phyloP scores from a whole-genome alignment of 2,113 vertebrate species.

The Columba janthina region DNA sequence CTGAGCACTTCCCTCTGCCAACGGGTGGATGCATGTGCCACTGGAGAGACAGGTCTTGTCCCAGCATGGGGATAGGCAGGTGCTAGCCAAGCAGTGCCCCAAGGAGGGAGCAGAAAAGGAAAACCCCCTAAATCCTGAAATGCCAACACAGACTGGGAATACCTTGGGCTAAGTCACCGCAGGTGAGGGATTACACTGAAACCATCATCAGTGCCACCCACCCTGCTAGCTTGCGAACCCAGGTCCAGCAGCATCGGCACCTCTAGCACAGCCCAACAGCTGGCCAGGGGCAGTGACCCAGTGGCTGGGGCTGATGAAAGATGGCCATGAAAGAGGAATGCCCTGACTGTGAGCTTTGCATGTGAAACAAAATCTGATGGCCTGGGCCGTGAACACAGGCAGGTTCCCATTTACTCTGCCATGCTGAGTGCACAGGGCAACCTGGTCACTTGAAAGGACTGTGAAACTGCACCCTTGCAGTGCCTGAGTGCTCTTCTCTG shows the following conservation, averaged over 20 bases:
- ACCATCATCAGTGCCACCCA: background rate
- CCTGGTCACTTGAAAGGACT: rapidly evolving
- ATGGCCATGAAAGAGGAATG: background rate
- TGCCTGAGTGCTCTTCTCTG: background rate
- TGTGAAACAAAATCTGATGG: background rate
- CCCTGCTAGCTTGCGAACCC: background rate
- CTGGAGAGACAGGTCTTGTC: rapidly evolving
- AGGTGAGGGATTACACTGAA: background rate
- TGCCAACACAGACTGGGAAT: background rate
- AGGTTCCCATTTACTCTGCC: background rate
- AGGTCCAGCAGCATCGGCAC: rapidly evolving
- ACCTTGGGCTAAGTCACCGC: background rate
- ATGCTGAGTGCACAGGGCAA: background rate
- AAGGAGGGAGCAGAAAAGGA: background rate
- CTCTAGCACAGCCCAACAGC: rapidly evolving
- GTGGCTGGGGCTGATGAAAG: rapidly evolving
- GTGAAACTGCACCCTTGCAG: background rate
- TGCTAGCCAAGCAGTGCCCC: background rate
- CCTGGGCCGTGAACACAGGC: background rate
- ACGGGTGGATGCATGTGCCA: background rate
- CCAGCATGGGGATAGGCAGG: background rate
- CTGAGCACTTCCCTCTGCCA: background rate
- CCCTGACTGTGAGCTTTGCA: background rate
- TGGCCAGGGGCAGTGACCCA: rapidly evolving
- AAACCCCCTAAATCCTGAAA: background rate